Base-by-base conservation (phyloP, 2,113 vertebrate genomes). In the Agelaius phoeniceus region DNA sequence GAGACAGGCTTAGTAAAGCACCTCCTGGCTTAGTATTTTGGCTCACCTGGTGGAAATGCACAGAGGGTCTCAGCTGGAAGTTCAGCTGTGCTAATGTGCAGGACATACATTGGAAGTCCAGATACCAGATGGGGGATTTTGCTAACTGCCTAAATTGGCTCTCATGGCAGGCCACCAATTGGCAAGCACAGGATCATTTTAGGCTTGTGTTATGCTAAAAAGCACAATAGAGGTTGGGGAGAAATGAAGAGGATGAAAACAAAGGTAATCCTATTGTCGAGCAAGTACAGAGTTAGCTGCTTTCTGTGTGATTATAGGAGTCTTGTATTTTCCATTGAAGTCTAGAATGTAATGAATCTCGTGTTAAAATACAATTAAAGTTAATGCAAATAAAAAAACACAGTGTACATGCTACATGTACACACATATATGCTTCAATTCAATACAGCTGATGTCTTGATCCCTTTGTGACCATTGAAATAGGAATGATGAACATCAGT, bases 121-220 rank as follows among this genome's bases (percentile, higher is more conserved):
- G 65, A 91, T 44, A 90, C 35, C 96, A 96, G 96, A 96, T 89
- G 87, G 91, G 90, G 35, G 88, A 93, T 83, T 96, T 95, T 94
- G 68, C 76, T 94, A 92, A 92, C 62, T 95, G 77, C 77, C 90
- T 89, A 78, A 88, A 94, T 78, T 0, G 2, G 10, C 55, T 74
- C 48, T 88, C 46, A 27, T 74, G 86, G 83, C 84, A 21, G 73
- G 67, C 66, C 66, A 84, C 66, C 84, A 88, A 19, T 65, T 96
- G 96, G 95, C 96, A 96, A 68, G 63, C 35, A n/a, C 20, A 66
- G 33, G 41, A 90, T 10, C 11, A 26, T 90, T 84, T 90, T 72
- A 52, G 52, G 49, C 51, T 71, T 81, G 10, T 43, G 22, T 95
- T 76, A 65, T 75, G 54, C 76, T 84, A 85, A 93, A 88, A 87